These are phyloP conservation scores for Neocrepidodera transversa DNA, from an alignment of 2,888 invertebrate genomes.

Conservation along the genomic window DNA sequence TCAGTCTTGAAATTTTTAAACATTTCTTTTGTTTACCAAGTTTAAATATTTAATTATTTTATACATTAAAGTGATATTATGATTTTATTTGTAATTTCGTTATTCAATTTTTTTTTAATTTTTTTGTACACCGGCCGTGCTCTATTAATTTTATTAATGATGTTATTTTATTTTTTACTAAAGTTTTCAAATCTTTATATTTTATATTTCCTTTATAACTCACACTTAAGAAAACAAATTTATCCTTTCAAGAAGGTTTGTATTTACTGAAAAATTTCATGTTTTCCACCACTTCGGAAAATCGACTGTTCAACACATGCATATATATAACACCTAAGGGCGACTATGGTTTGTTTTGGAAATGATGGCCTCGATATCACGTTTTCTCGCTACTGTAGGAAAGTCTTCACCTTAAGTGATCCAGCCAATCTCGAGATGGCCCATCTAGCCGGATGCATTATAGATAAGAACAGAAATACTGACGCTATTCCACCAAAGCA, in stretches of 20 bases:
- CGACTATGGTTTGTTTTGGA: conserved; percentile 17
- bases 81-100: too few species aligned
- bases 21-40: too few species aligned
- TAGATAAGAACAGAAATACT: conserved; percentile 63
- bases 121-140: too few species aligned
- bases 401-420: conserved; percentile 50
- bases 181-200: too few species aligned
- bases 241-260: conserved; percentile 3
- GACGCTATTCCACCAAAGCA: conserved; percentile 61
- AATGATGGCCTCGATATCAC: conserved; percentile 27
- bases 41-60: too few species aligned
- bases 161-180: too few species aligned
- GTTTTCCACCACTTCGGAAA: neutral
- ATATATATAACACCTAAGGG: conserved; percentile 9
- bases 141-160: too few species aligned
- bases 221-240: neutral
- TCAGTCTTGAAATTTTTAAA: too few species aligned
- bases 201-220: neutral
- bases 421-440: conserved; percentile 55
- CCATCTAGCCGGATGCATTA: conserved; percentile 59
- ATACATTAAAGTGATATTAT: too few species aligned
- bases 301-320: conserved; percentile 18
- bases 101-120: too few species aligned
- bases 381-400: conserved; percentile 34
- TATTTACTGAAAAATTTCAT: conserved; percentile 7